phyloP scores from a whole-genome alignment of 2,888 invertebrate species.

The Sinhomidia bicolor region DNA sequence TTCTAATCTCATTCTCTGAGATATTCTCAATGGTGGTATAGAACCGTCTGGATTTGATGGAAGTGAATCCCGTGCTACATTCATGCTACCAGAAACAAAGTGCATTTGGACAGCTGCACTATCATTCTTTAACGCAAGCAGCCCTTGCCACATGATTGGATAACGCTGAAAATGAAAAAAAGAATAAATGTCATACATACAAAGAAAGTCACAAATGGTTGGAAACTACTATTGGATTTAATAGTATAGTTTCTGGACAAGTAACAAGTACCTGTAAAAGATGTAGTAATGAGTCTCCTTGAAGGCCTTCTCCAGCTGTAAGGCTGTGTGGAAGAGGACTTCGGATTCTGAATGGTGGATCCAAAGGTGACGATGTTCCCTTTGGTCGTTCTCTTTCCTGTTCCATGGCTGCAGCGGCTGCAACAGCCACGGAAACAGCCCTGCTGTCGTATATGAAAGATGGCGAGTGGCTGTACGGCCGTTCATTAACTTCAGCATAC shows the following conservation, averaged over 20 bases:
- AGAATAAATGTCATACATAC: no score
- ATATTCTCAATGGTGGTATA: slow-evolving; percentile 93
- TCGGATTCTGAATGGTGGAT: slow-evolving; percentile 42
- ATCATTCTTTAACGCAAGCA: slow-evolving; percentile 97
- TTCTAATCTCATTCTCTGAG: slow-evolving; percentile 98
- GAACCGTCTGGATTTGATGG: slow-evolving; percentile 92
- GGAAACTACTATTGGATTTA: no score
- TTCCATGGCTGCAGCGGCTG: slow-evolving; percentile 69
- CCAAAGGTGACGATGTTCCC: slow-evolving; percentile 60
- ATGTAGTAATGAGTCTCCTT: slow-evolving; percentile 91
- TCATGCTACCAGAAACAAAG: slow-evolving; percentile 96
- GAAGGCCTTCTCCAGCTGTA: slow-evolving; percentile 83
- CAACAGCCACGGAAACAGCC: slow-evolving; percentile 69
- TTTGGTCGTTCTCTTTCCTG: slow-evolving; percentile 74
- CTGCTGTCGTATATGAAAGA: slow-evolving; percentile 61
- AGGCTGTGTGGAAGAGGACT: slow-evolving; percentile 83
- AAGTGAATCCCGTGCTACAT: slow-evolving; percentile 93
- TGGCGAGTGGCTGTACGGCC: slow-evolving; percentile 71
- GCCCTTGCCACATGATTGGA: slow-evolving; percentile 98
- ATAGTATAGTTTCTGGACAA: no score
- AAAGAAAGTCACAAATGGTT: no score
- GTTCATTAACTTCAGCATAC: slow-evolving; percentile 74
- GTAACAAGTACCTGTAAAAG: slow-evolving; percentile 85
- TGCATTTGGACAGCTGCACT: slow-evolving; percentile 99
- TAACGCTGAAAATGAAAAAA: slow-evolving; percentile 87